Base-by-base conservation (phyloP, 2,888 invertebrate species). In the Tinea pellionella region DNA sequence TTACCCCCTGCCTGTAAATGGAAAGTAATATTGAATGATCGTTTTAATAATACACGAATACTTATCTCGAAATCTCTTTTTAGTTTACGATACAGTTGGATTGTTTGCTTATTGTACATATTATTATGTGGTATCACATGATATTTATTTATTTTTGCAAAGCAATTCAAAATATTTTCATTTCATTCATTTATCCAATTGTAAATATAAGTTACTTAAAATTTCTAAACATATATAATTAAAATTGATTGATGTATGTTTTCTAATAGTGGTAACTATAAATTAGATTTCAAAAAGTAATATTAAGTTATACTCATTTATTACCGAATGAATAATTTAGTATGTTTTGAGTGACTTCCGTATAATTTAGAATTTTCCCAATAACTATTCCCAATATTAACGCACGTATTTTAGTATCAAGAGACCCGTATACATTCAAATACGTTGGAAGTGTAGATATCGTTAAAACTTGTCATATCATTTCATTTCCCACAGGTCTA, bases 1-100 rank as follows among this genome's bases (percentile, higher is more conserved):
- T 79, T 75, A 0, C 89, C 90, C 13, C 90, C 91, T 64, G 88
- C 83, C 90, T 90, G 69, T 60, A 71, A 66, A 43, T 42, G 19
- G 29, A 58, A 16, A 30, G 13, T 2, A 13, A 30, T 32, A 32
- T 32, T 37, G 15, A 15, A 47, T 47, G 37, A 37, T 37, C 37
- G 37, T 9, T 37, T 37, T 2, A 9, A 37, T 37, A 18, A 51
- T 51, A 2, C 13, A 7, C 6, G n/a, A 18, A 51, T 13, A 13
- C 18, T 51, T 16, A 51, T 51, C 13, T 51, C n/a, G 19, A 51
- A 51, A 13, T 19, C 19, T 42, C 2, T 51, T 11, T 18, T 11
- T 51, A 7, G 18, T 51, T 51, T 18, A 18, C 19, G 13, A 13
- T 4, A 42, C n/a, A 42, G 15, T 13, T 42, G n/a, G 4, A 13